Base-by-base conservation (phyloP, 2,888 invertebrate genomes). In the Ectemnius cavifrons region DNA sequence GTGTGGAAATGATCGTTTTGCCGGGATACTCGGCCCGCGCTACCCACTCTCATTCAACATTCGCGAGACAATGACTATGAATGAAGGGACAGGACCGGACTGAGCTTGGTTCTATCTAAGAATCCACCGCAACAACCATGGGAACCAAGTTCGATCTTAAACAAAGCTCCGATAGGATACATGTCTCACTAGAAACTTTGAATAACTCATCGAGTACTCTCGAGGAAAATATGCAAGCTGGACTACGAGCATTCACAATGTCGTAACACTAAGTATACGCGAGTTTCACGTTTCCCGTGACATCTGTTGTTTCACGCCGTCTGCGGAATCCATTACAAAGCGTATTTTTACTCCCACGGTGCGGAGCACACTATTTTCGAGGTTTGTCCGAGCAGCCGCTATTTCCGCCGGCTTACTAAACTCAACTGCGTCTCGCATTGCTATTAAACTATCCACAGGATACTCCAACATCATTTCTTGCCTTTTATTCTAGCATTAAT, bases 1-100 rank as follows among this genome's bases (percentile, higher is more conserved):
- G 77, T 73, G 83, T 75, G 72, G 73, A 80, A 75, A 79, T 78
- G 74, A 80, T 81, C 77, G 81, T 72, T 78, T 85, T 81, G 84
- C 85, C 71, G 75, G 78, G 71, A 77, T 79, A 66, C 79, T 67
- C 72, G 71, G 63, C 60, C 37, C 75, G 63, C 60, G 46, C 75
- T 69, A 66, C 79, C 79, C 75, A 81, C 73, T 84, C 84, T 81
- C 83, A 84, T 84, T 84, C 79, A 84, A 71, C 57, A 60, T 66
- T 52, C 23, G 37, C 67, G 67, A 73, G 74, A 78, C 83, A 73
- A 80, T 81, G 66, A 73, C 67, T 27, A 74, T 83, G 84, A 85
- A 84, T 81, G 82, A 80, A 83, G 75, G 73, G 63, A 23, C 58
- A 46, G 63, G 52, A 71, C 56, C 69, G 67, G 56, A 46, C 63